Conservation (phyloP, 1,140 invertebrate genomes). For the Megathymus violae region DNA sequence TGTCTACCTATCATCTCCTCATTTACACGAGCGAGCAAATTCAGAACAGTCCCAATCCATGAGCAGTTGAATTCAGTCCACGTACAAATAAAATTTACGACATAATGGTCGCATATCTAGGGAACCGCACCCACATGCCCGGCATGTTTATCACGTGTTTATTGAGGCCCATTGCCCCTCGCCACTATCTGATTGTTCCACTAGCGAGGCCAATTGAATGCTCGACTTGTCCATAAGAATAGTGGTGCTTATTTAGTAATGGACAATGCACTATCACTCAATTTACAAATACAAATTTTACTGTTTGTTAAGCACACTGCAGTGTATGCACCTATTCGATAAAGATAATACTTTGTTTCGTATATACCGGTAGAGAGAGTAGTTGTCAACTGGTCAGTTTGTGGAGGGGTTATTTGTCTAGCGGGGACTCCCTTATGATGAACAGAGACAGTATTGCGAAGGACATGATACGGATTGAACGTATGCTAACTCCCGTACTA, state of each 20-base stretch:
- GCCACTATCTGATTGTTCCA: conserved; percentile 43
- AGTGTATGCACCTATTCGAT: too few species aligned
- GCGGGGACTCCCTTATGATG: too few species aligned
- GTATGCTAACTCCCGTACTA: too few species aligned
- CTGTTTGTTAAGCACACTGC: too few species aligned
- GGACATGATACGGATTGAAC: too few species aligned
- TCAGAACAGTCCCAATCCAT: conserved; percentile 17
- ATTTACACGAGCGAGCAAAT: conserved; percentile 14
- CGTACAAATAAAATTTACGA: conserved; percentile 30
- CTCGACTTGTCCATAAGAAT: conserved; percentile 32
- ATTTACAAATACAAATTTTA: too few species aligned
- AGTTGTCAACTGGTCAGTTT: too few species aligned
- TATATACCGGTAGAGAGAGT: too few species aligned
- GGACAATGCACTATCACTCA: too few species aligned
- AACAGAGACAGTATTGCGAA: too few species aligned
- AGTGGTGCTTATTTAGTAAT: not conserved
- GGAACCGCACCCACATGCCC: conserved; percentile 17
- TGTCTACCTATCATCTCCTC: not conserved
- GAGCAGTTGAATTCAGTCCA: conserved; percentile 17
- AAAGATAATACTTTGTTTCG: too few species aligned
- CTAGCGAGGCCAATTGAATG: conserved; percentile 34
- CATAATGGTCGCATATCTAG: conserved; percentile 28
- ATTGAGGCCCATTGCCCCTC: conserved; percentile 44
- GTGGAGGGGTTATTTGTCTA: too few species aligned
- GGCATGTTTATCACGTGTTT: conserved; percentile 52